Percentiles rank a stretch among this genome's conserved stretches.
phyloP scores from a whole-genome alignment of 2,888 invertebrate genomes.

The Andrena trimmerana region DNA sequence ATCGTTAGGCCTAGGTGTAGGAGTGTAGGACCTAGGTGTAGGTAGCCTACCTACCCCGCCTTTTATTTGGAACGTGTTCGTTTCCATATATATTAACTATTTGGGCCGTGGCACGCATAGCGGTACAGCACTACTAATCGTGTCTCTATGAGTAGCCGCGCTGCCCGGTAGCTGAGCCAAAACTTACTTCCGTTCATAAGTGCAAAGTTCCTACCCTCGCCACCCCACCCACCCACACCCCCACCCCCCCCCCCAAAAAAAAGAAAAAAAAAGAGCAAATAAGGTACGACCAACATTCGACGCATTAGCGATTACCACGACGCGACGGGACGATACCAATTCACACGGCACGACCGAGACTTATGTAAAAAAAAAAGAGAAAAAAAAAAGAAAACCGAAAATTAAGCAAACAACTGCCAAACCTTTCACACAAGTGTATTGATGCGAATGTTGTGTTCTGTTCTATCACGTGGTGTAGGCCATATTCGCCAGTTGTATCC shows the following conservation, averaged over 20 bases:
- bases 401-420: constrained; percentile 64
- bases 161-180: constrained; percentile 78
- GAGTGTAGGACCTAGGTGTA: constrained; percentile 82
- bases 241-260: constrained; percentile 25
- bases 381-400: constrained; percentile 26
- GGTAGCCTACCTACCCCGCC: constrained; percentile 79
- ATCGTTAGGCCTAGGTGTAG: constrained; percentile 80
- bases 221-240: constrained; percentile 55
- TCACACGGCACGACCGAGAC: constrained; percentile 31
- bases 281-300: constrained; percentile 38
- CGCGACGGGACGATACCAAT: constrained; percentile 49
- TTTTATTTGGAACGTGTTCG: constrained; percentile 75
- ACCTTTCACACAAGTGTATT: constrained; percentile 83
- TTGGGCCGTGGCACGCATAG: constrained; percentile 82
- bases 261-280: constrained; percentile 29
- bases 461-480: constrained; percentile 90
- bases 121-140: constrained; percentile 82
- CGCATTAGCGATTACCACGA: constrained; percentile 47
- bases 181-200: constrained; percentile 70
- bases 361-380: constrained; percentile 36
- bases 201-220: constrained; percentile 62
- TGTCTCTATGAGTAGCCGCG: constrained; percentile 82
- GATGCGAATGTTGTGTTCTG: constrained; percentile 84
- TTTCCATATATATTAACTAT: constrained; percentile 64
- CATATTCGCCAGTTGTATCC: constrained; percentile 99